Evolutionary conservation across 2,888 invertebrate genomes (phyloP), one percentile per base, ranked within the genome.

Genomic region (Agrypnus murinus): DNA sequence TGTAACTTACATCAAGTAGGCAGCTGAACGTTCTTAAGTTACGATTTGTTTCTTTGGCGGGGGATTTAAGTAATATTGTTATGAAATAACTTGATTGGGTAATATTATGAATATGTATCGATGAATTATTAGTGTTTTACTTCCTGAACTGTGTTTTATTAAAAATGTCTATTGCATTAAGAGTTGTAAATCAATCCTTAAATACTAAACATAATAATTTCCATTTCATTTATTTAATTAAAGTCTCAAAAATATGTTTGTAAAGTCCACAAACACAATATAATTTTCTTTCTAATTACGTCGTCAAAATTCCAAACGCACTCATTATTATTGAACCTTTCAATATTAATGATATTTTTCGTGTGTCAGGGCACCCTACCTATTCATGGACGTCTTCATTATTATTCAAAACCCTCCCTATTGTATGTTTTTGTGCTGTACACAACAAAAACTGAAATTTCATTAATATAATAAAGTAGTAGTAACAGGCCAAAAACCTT

Each of bases 391-490:
- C 31, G 25, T 45, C 32, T 46, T 32, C 12, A 60, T 60, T 25
- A 58, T 58, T 46, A 58, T 58, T 38, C 25, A 9, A n/a, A 40
- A 17, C 58, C 46, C 60, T 9, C 58, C 46, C 60, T 34, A 60
- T 60, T 32, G 43, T 46, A 31, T 19, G 46, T 60, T 45, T 25
- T 43, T 60, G 45, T n/a, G 14, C 14, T 32, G n/a, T 17, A n/a
- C n/a, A 17, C 10, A 59, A 43, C 32, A 36, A 55, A 55, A 55
- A 55, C 55, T 7, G 31, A 36, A 34, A 36, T 55, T 36, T 55
- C 36, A 34, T 55, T 55, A 36, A 19, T 31, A 12, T 31, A 50
- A 34, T 55, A 34, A 36, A 55, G 15, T 36, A 40, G 40, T 12
- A 40, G 10, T 40, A 12, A 40, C 14, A 14, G 53, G 36, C 34